phyloP scores from a whole-genome alignment of 2,113 vertebrate genomes.

The Percopsis transmontana region DNA sequence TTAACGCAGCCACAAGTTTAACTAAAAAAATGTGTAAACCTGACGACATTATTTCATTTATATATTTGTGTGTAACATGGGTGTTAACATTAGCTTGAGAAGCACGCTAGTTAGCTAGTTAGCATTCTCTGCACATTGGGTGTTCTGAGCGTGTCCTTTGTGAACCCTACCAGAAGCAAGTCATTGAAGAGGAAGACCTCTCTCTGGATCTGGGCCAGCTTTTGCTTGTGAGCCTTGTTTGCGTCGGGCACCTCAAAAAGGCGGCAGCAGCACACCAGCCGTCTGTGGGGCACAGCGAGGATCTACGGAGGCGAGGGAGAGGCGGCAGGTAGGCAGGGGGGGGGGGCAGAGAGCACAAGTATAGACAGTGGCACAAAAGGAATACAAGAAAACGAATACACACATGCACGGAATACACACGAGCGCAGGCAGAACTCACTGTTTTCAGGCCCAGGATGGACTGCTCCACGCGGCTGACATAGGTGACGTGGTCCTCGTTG shows the following conservation, averaged over 20 bases:
- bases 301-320: constrained; percentile 78
- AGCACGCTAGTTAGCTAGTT: neutral
- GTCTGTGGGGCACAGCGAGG: constrained; percentile 92
- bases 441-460: constrained; percentile 98
- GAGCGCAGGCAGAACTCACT: constrained; percentile 75
- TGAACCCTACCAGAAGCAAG: constrained; percentile 88
- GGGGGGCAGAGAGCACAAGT: constrained; percentile 15
- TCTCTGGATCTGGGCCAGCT: constrained; percentile 93
- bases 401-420: neutral
- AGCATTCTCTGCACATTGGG: neutral
- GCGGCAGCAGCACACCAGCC: constrained; percentile 97
- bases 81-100: neutral
- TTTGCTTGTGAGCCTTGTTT: constrained; percentile 97
- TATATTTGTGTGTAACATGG: too few relatives aligned
- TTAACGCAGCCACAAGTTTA: too few relatives aligned
- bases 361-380: constrained; percentile 15
- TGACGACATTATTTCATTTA: too few relatives aligned
- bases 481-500: constrained; percentile 97
- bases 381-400: constrained; percentile 13
- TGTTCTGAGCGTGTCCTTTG: neutral
- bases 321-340: constrained; percentile 30
- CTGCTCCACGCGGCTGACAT: constrained; percentile 98
- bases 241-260: constrained; percentile 95
- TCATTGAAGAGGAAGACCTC: constrained; percentile 99
- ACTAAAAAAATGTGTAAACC: too few relatives aligned